phyloP scores from a whole-genome alignment of 2,113 vertebrate genomes.

The Brachyistius frenatus region DNA sequence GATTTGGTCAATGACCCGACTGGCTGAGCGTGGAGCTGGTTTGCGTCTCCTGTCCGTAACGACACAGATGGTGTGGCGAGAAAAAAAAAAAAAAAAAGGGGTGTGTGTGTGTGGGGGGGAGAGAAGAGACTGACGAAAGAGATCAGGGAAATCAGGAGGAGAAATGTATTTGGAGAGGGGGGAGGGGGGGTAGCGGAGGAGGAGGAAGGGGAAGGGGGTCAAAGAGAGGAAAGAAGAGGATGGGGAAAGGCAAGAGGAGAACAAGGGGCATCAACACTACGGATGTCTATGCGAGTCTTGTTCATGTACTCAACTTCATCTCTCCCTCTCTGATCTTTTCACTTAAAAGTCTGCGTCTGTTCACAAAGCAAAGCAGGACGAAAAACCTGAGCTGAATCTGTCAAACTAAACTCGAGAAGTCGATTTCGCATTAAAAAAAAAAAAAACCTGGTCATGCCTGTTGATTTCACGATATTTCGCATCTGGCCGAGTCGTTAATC shows the following conservation, averaged over 20 bases:
- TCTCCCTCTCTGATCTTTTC: too few species aligned
- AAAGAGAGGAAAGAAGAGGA: neutral
- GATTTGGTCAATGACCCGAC: conserved; percentile 68
- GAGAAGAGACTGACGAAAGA: conserved; percentile 9
- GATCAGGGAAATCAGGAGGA: neutral
- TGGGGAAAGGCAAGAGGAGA: too few species aligned
- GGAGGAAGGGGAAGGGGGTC: neutral
- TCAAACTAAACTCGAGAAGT: neutral
- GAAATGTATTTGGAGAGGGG: neutral
- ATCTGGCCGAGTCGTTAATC: too few species aligned
- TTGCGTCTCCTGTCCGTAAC: conserved; percentile 48
- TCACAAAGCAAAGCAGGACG: too few species aligned
- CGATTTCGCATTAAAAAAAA: conserved; percentile 14
- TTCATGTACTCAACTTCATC: neutral
- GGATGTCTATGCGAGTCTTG: neutral
- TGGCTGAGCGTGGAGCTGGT: conserved; percentile 37
- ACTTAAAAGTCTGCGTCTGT: too few species aligned
- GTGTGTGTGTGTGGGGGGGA: too few species aligned
- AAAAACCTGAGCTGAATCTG: neutral
- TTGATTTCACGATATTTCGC: conserved; percentile 39
- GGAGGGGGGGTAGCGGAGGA: too few species aligned
- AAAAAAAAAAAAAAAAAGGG: neutral
- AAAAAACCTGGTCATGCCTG: conserved; percentile 2
- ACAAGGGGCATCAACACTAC: neutral
- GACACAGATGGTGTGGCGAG: conserved; percentile 28